Evolutionary conservation across 2,888 invertebrate species (phyloP).

Genomic region (Oscheius sp.): DNA sequence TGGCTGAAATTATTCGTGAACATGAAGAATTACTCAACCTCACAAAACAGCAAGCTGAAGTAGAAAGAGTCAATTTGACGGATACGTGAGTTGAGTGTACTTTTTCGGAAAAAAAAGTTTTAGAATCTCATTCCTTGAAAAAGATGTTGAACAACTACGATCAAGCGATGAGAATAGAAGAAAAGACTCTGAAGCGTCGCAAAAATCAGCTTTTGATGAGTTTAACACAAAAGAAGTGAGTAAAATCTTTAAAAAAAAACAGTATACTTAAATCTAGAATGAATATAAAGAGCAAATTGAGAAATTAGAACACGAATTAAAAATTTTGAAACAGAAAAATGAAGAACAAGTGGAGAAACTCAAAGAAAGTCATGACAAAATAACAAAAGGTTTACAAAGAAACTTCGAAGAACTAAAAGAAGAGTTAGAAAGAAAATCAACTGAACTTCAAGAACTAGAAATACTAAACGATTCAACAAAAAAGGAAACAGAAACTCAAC

Average conservation of each 20-base stretch:
- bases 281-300: neutral
- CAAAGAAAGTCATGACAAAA: neutral
- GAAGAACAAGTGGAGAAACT: neutral
- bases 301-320: neutral
- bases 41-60: neutral
- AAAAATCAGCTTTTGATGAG: neutral
- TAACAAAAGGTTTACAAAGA: neutral
- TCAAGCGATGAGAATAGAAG: neutral
- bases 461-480: neutral
- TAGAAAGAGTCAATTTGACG: conserved; percentile 6
- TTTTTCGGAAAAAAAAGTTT: too few species aligned
- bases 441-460: neutral
- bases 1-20: conserved; percentile 21
- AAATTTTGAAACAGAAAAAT: neutral
- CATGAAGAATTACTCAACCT: conserved; percentile 15
- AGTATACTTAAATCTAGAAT: neutral
- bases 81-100: neutral
- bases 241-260: neutral
- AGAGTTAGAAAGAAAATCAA: neutral
- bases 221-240: conserved; percentile 3
- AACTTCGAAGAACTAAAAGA: conserved; percentile 7
- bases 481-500: conserved; percentile 17
- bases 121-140: conserved; percentile 11
- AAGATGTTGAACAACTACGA: conserved; percentile 18
- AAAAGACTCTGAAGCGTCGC: conserved; percentile 7